Percentiles rank a stretch among this genome's conserved stretches.
Evolutionary conservation across 1,140 invertebrate genomes (phyloP).

Genomic region (Pachypeltis micranthus): DNA sequence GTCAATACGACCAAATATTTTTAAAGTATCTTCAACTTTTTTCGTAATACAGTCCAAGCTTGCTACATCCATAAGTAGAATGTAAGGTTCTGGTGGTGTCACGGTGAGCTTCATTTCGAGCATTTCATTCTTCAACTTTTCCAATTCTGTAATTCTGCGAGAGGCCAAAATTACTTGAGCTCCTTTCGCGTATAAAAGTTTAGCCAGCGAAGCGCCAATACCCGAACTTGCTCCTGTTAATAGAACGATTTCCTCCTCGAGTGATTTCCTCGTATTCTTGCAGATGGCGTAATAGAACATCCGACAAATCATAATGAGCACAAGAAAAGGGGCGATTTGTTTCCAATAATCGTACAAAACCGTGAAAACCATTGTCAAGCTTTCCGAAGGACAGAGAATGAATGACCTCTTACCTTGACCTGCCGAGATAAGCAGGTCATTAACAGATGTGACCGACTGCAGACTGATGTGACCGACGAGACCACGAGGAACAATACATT

Average conservation of each 20-base stretch:
- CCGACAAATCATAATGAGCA: too few relatives aligned
- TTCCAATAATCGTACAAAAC: too few relatives aligned
- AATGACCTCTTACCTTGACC: too few relatives aligned
- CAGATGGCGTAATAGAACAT: too few relatives aligned
- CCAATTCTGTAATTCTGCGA: conserved; percentile 60
- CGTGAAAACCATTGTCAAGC: too few relatives aligned
- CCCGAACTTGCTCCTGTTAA: conserved; percentile 92
- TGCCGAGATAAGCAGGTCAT: too few relatives aligned
- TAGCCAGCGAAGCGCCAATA: conserved; percentile 83
- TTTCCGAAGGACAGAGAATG: too few relatives aligned
- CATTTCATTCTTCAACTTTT: conserved; percentile 57
- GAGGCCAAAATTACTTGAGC: conserved; percentile 75
- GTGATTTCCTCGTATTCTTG: neutral
- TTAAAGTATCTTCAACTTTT: conserved; percentile 51
- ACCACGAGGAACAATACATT: too few relatives aligned
- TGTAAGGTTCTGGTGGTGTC: conserved; percentile 25
- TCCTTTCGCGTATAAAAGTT: conserved; percentile 68
- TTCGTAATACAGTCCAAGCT: conserved; percentile 51
- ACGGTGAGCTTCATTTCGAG: neutral
- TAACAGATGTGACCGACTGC: too few relatives aligned
- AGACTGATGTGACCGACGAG: too few relatives aligned
- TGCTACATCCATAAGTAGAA: conserved; percentile 61
- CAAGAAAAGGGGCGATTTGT: too few relatives aligned
- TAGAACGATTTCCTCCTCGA: conserved; percentile 59
- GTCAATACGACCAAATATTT: conserved; percentile 63